These are phyloP conservation scores for Rhincodon typus DNA, from an alignment of 2,797 vertebrate species.

Conservation along the genomic window DNA sequence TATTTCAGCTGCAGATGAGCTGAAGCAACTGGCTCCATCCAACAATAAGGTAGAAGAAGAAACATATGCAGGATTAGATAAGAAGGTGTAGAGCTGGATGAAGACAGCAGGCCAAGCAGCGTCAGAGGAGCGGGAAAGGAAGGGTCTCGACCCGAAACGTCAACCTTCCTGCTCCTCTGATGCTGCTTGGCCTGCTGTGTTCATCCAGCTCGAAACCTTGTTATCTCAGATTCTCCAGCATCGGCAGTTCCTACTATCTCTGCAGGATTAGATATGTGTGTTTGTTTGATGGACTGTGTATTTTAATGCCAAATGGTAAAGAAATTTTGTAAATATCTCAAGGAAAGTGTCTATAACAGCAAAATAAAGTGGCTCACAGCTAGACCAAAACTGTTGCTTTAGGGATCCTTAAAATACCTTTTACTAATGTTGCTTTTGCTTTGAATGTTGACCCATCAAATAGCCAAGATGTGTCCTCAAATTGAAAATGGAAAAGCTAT, in stretches of 20 bases:
- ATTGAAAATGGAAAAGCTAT: not conserved
- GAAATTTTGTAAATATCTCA: not conserved
- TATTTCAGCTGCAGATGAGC: not conserved
- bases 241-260: no score
- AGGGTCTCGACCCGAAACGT: no score
- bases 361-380: not conserved
- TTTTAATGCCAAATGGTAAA: not conserved
- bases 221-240: no score
- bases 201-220: no score
- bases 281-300: not conserved
- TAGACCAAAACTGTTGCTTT: not conserved
- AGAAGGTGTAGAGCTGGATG: no score
- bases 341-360: not conserved
- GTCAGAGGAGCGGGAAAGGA: no score
- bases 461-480: not conserved
- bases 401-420: not conserved
- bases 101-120: no score
- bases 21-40: not conserved
- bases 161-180: no score
- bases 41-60: not conserved
- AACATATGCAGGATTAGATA: not conserved
- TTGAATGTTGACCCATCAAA: not conserved
- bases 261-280: not conserved
- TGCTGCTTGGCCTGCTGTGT: no score
- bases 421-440: not conserved